Percentiles rank a stretch among this genome's conserved stretches.
Evolutionary conservation across 1,140 invertebrate genomes (phyloP).

Genomic region (Drosophila tsacasi): DNA sequence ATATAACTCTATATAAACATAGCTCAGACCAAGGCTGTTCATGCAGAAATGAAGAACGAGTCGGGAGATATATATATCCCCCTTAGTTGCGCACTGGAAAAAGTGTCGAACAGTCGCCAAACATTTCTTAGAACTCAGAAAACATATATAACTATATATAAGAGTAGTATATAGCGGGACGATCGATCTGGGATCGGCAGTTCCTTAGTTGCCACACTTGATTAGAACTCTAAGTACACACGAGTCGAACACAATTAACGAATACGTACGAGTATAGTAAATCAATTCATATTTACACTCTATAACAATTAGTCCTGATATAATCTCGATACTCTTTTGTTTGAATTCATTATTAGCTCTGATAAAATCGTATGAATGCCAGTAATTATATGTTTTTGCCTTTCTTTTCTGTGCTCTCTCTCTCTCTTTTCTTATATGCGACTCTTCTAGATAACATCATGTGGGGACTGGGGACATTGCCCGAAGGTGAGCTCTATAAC

Average conservation of each 20-base stretch:
- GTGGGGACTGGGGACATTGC: conserved; percentile 98
- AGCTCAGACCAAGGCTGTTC: conserved; percentile 76
- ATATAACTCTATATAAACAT: conserved; percentile 58
- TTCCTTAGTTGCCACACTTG: conserved; percentile 65
- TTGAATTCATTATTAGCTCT: conserved; percentile 53
- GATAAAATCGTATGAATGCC: conserved; percentile 58
- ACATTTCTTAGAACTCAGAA: conserved; percentile 51
- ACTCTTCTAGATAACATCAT: conserved; percentile 94
- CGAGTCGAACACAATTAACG: conserved; percentile 25
- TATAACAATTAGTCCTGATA: conserved; percentile 58
- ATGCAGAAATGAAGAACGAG: conserved; percentile 38
- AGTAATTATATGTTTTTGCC: conserved; percentile 66
- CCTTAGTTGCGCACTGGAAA: conserved; percentile 28
- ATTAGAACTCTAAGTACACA: conserved; percentile 68
- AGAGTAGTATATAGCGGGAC: conserved; percentile 55
- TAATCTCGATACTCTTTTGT: conserved; percentile 47
- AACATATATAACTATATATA: conserved; percentile 37
- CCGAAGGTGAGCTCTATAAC: conserved; percentile 92
- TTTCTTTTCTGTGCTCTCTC: conserved; percentile 69
- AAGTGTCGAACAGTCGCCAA: conserved; percentile 18
- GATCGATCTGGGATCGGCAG: conserved; percentile 33
- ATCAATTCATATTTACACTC: conserved; percentile 50
- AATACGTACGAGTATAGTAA: conserved; percentile 53
- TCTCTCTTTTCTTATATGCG: conserved; percentile 54
- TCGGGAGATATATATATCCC: neutral